A percentile compares a stretch with the other conserved stretches of the same genome.
These are phyloP conservation scores for Scaeva pyrastri DNA, from an alignment of 2,888 invertebrate species.

Conservation along the genomic window DNA sequence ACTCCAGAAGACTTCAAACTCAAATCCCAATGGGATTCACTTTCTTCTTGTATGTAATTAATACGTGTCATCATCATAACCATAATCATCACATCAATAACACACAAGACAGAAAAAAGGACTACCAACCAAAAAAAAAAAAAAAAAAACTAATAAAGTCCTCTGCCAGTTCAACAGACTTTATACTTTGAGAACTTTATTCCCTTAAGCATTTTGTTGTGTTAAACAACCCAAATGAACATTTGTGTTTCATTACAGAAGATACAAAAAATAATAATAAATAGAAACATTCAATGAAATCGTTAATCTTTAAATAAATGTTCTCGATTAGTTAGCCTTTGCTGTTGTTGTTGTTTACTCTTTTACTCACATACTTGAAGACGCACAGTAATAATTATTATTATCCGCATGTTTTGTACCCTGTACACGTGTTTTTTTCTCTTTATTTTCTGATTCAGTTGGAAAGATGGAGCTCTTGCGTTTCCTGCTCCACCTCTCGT, in stretches of 20 bases:
- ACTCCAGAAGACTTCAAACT: not conserved
- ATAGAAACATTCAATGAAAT: slow-evolving; percentile 42
- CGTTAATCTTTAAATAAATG: slow-evolving; percentile 74
- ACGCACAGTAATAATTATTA: slow-evolving; percentile 42
- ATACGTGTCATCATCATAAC: slow-evolving; percentile 28
- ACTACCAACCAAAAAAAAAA: not conserved
- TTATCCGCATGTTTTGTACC: slow-evolving; percentile 32
- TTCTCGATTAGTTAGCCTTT: slow-evolving; percentile 62
- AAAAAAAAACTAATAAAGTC: not conserved
- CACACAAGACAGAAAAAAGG: not conserved
- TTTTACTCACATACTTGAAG: not conserved
- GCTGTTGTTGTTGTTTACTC: not conserved
- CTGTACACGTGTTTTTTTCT: slow-evolving; percentile 36
- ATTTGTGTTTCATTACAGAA: slow-evolving; percentile 13
- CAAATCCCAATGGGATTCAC: not conserved
- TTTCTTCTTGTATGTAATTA: slow-evolving; percentile 31
- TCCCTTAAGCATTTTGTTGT: slow-evolving; percentile 12
- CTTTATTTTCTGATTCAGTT: slow-evolving; percentile 20
- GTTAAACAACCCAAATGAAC: slow-evolving; percentile 14
- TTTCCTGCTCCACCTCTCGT: slow-evolving; percentile 34
- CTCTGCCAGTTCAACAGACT: slow-evolving; percentile 9
- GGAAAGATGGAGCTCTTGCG: not conserved
- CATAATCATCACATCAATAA: slow-evolving; percentile 34
- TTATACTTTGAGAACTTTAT: slow-evolving; percentile 18
- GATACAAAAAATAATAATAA: slow-evolving; percentile 18